Evolutionary conservation across 2,797 vertebrate genomes (phyloP), one percentile per base, ranked within the genome.

Genomic region (Hemibagrus guttatus): DNA sequence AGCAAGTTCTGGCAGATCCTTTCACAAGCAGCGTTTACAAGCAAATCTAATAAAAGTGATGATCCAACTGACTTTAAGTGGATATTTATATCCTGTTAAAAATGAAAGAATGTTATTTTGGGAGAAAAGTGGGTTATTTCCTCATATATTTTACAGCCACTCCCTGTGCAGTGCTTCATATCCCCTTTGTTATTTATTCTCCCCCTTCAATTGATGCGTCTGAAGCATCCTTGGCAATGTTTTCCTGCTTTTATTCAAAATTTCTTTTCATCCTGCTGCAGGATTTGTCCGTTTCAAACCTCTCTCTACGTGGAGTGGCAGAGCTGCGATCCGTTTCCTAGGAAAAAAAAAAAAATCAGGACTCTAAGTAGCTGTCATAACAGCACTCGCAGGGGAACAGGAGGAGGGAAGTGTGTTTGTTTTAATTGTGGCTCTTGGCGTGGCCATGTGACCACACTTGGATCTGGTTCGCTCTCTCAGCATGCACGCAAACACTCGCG

Each of bases 401-500:
- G 46, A 59, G 52, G 75, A 84, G 58, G 46, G 84, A 61, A 80
- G 85, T 76, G 63, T 81, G 84, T 93, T 93, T 93, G 92, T 93
- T 94, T 94, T 94, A 92, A 89, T 88, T 92, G 91, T 92, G 90
- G 87, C 79, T 90, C 86, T 88, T 90, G 91, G 81, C 87, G 85
- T 91, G 89, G 91, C 90, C 91, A 84, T 90, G 91, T 91, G 86
- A 81, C 87, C 92, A 6, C 4, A 8, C 82, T 81, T 83, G 64
- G 81, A 46, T 79, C 84, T 79, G 23, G 49, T 21, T 61, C 21
- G 46, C 86, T 85, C 83, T 78, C 28, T 6, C 79, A 74, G 59
- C 85, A 86, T 54, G 80, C 52, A 84, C 81, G 74, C 59, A 84
- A 83, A 83, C 80, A 83, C 72, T 66, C 12, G 52, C 26, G 71